Evolutionary conservation across 2,797 vertebrate genomes (phyloP).

Genomic region (Tachyglossus aculeatus): DNA sequence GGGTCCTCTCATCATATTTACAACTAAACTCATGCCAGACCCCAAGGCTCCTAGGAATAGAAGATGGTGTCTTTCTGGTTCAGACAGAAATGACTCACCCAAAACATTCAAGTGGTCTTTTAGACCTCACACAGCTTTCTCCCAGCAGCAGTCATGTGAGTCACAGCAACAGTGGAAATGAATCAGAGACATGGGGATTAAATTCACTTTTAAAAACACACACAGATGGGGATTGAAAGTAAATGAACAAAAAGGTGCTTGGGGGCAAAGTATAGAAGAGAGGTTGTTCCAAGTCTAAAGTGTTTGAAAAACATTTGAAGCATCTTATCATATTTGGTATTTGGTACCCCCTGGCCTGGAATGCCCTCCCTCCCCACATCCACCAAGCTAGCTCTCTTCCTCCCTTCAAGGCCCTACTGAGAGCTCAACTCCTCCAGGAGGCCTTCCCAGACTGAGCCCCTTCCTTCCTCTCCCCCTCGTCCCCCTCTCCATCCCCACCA

Average conservation of each 20-base stretch:
- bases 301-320: slow-evolving; percentile 8
- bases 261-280: not conserved
- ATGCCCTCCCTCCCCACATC: too few relatives aligned
- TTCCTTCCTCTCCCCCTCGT: too few relatives aligned
- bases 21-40: too few relatives aligned
- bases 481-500: too few relatives aligned
- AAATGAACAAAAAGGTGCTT: not conserved
- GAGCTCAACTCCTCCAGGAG: too few relatives aligned
- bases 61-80: not conserved
- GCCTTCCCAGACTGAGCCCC: too few relatives aligned
- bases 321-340: not conserved
- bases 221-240: not conserved
- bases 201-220: not conserved
- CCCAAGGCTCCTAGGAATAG: too few relatives aligned
- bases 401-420: too few relatives aligned
- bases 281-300: not conserved
- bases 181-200: not conserved
- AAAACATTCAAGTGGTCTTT: not conserved
- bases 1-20: too few relatives aligned
- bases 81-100: not conserved
- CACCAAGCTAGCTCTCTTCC: too few relatives aligned
- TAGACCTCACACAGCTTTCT: not conserved
- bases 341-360: too few relatives aligned
- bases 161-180: not conserved
- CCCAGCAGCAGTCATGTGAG: not conserved